These are phyloP conservation scores for Mesitornis unicolor DNA, from an alignment of 2,113 vertebrate species.

Conservation along the genomic window DNA sequence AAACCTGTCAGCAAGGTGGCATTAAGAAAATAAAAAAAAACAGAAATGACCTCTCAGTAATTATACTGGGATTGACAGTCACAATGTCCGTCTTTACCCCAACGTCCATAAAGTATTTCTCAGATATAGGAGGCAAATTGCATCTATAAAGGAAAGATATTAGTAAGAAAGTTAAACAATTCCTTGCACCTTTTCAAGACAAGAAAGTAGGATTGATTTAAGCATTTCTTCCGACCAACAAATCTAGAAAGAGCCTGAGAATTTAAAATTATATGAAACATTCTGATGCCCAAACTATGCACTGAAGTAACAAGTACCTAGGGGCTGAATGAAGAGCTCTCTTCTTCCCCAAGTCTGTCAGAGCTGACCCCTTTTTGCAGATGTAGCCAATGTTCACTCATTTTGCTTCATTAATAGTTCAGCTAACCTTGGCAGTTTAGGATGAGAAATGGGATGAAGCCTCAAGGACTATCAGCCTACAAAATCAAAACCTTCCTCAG, in stretches of 20 bases:
- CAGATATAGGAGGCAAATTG: constrained; percentile 93
- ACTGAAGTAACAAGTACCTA: not conserved
- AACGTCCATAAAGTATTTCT: constrained; percentile 88
- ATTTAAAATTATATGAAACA: not conserved
- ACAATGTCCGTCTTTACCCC: constrained; percentile 94
- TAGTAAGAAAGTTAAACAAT: not conserved
- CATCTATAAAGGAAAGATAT: constrained; percentile 77
- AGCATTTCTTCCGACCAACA: not conserved
- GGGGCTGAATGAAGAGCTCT: not conserved
- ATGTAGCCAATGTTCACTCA: not conserved
- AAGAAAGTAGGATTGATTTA: not conserved
- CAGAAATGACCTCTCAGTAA: constrained; percentile 87
- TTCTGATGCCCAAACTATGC: not conserved
- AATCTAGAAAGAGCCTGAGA: not conserved
- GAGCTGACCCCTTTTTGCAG: not conserved
- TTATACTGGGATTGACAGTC: constrained; percentile 97
- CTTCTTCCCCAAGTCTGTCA: too few relatives aligned
- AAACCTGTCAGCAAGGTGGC: too few relatives aligned
- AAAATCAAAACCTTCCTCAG: not conserved
- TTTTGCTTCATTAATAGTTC: not conserved
- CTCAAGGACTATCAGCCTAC: not conserved
- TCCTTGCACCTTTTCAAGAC: not conserved
- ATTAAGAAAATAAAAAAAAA: not conserved
- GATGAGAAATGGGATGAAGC: not conserved
- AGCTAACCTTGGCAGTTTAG: not conserved